These are phyloP conservation scores for Meteorus colon DNA, from an alignment of 2,888 invertebrate species.

Conservation along the genomic window DNA sequence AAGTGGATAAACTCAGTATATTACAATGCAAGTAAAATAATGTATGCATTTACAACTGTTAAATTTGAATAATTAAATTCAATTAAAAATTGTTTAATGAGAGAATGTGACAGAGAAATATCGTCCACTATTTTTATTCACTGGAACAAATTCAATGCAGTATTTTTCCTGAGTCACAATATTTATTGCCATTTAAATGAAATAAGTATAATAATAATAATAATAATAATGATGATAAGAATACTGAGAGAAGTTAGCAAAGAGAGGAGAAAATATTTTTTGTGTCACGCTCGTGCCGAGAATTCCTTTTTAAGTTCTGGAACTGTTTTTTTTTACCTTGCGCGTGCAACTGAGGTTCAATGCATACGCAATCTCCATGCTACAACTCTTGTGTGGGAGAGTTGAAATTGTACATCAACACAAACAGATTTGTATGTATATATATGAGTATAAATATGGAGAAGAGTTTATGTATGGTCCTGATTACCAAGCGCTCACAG, in stretches of 20 bases:
- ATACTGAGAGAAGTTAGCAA: constrained; percentile 12
- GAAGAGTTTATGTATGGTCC: constrained; percentile 1
- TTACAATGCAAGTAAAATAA: background rate
- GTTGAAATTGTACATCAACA: constrained; percentile 5
- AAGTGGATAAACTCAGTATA: constrained; percentile 1
- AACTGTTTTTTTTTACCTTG: constrained; percentile 19
- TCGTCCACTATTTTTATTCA: background rate
- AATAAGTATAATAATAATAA: constrained; percentile 15
- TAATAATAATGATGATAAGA: background rate
- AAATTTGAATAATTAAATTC: background rate
- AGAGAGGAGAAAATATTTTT: background rate
- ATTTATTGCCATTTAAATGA: background rate
- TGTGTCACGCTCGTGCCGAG: constrained; percentile 9
- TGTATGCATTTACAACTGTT: background rate
- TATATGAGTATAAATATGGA: background rate
- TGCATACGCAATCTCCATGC: constrained; percentile 33
- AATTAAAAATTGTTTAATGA: background rate
- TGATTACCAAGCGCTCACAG: background rate
- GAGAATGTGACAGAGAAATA: background rate
- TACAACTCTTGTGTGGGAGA: constrained; percentile 13
- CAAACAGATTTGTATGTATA: background rate
- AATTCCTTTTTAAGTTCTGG: constrained; percentile 29
- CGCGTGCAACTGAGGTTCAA: constrained; percentile 4
- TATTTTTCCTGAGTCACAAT: background rate
- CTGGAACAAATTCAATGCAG: background rate